Percentiles rank a stretch among this genome's conserved stretches.
Conservation (phyloP, 2,888 invertebrate genomes). For the Torymus texanus region DNA sequence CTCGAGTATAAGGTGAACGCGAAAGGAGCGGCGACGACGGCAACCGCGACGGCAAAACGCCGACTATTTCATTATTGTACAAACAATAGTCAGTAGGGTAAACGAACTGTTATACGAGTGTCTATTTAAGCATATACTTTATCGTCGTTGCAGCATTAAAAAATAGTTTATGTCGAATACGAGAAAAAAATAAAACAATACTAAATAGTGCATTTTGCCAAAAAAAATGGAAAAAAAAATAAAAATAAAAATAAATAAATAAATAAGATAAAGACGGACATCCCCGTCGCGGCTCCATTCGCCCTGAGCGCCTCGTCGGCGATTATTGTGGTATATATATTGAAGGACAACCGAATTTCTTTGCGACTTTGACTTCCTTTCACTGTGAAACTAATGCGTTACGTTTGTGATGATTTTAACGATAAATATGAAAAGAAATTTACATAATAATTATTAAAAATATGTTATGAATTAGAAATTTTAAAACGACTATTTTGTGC, state of each 20-base stretch:
- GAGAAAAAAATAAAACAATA: conserved; percentile 26
- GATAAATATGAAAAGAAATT: conserved; percentile 41
- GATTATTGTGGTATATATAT: too few relatives aligned
- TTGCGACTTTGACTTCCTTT: conserved; percentile 46
- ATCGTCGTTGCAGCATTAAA: conserved; percentile 54
- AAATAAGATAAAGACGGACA: too few relatives aligned
- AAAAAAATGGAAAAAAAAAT: too few relatives aligned
- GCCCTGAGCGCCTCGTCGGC: too few relatives aligned
- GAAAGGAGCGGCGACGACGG: not conserved
- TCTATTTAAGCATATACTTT: conserved; percentile 57
- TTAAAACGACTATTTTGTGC: conserved; percentile 55
- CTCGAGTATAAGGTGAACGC: not conserved
- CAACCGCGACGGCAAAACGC: conserved; percentile 10
- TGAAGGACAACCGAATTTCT: conserved; percentile 40
- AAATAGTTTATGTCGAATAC: conserved; percentile 54
- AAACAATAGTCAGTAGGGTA: conserved; percentile 51
- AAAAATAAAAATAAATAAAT: too few relatives aligned
- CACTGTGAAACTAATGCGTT: conserved; percentile 42
- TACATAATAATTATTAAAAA: conserved; percentile 40
- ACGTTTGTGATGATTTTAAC: conserved; percentile 52
- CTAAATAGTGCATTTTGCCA: conserved; percentile 30
- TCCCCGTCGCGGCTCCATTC: too few relatives aligned
- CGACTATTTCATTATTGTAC: conserved; percentile 48
- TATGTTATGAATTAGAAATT: conserved; percentile 55
- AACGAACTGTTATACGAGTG: conserved; percentile 55